phyloP scores from a whole-genome alignment of 2,797 vertebrate genomes.

The Cuniculus paca region DNA sequence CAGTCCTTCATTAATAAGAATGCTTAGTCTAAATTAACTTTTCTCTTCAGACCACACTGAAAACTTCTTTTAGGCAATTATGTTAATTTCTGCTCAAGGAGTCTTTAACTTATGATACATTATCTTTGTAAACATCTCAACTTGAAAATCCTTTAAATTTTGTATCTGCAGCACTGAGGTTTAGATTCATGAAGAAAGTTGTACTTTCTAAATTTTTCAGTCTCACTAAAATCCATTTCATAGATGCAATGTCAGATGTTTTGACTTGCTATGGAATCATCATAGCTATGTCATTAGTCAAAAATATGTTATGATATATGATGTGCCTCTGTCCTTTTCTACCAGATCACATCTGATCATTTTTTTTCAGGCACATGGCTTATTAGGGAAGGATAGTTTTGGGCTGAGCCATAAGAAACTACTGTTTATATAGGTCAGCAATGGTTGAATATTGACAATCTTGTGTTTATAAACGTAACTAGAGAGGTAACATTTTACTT shows the following conservation, averaged over 20 bases:
- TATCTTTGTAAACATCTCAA: conserved; percentile 30
- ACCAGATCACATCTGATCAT: not conserved
- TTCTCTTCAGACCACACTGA: conserved; percentile 1
- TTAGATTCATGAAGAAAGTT: not conserved
- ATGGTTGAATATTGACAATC: not conserved
- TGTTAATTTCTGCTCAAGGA: not conserved
- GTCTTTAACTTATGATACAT: not conserved
- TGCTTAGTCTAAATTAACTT: conserved; percentile 17
- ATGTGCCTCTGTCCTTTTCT: not conserved
- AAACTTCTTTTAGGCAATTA: conserved; percentile 58
- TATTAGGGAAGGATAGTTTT: not conserved
- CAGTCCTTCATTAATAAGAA: conserved; percentile 60
- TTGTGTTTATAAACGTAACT: not conserved
- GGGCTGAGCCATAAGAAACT: not conserved
- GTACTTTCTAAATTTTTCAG: not conserved
- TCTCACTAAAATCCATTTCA: not conserved
- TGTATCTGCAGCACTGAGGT: not conserved
- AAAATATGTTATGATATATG: not conserved
- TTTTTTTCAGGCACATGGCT: not conserved
- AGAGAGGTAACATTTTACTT: not conserved
- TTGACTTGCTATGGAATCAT: not conserved
- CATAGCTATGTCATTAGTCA: not conserved
- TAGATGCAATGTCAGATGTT: not conserved
- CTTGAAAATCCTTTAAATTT: conserved; percentile 39
- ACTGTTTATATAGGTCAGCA: not conserved